These are phyloP conservation scores for Saguinus imperator DNA, from an alignment of 2,113 vertebrate species.

Conservation along the genomic window DNA sequence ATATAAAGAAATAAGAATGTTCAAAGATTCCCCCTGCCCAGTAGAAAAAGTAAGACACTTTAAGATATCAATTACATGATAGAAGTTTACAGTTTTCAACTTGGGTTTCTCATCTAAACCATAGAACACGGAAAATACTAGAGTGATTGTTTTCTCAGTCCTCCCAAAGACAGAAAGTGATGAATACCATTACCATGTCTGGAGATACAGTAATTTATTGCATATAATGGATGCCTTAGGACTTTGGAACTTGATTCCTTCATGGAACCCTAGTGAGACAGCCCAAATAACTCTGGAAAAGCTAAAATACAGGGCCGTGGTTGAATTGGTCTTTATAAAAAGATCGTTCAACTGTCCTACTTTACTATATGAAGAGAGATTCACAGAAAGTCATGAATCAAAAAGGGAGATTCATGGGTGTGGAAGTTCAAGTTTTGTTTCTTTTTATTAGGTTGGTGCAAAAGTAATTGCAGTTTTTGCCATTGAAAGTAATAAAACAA, in stretches of 20 bases:
- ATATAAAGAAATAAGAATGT: neutral
- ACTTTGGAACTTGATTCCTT: neutral
- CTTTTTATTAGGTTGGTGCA: neutral
- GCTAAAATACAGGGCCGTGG: neutral
- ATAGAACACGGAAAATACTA: neutral
- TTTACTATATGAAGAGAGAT: neutral
- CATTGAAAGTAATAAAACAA: neutral
- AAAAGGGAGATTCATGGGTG: neutral
- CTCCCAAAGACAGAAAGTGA: fast-evolving
- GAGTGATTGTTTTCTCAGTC: neutral
- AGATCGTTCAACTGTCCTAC: neutral
- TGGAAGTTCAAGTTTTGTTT: neutral
- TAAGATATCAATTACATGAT: neutral
- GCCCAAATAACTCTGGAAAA: neutral
- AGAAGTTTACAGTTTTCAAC: neutral
- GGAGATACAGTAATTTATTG: neutral
- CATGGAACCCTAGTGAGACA: neutral
- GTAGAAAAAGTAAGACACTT: neutral
- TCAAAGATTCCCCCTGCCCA: neutral
- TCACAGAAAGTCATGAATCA: neutral
- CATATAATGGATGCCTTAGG: neutral
- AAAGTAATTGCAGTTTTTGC: too few relatives aligned
- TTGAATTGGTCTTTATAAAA: neutral
- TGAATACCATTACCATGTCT: neutral
- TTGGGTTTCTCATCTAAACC: neutral